Evolutionary conservation across 2,113 vertebrate genomes (phyloP).

Genomic region (Leptodactylus fuscus): DNA sequence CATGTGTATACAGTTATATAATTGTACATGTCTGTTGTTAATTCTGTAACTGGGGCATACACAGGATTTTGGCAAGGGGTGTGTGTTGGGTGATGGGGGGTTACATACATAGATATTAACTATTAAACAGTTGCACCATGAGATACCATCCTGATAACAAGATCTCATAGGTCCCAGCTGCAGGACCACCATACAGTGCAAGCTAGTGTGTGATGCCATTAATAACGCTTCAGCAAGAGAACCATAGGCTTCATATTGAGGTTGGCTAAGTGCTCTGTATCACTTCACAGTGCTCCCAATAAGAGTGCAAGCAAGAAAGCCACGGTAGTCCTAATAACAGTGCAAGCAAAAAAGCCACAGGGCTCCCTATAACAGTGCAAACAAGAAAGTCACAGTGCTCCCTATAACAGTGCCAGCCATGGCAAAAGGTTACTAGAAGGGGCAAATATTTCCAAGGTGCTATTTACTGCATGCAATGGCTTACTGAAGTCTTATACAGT

Average conservation of each 20-base stretch:
- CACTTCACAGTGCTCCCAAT: too few relatives aligned
- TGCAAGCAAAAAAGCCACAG: too few relatives aligned
- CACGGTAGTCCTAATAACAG: too few relatives aligned
- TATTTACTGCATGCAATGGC: neutral
- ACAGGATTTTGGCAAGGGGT: neutral
- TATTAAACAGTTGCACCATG: neutral
- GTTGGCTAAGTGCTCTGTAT: too few relatives aligned
- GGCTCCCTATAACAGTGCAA: too few relatives aligned
- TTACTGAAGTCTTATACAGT: neutral
- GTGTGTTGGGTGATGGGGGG: accelerated
- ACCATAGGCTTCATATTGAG: neutral
- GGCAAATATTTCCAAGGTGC: neutral
- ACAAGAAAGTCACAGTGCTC: too few relatives aligned
- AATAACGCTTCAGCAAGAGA: neutral
- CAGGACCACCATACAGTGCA: neutral
- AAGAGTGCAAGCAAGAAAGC: too few relatives aligned
- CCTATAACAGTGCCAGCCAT: too few relatives aligned
- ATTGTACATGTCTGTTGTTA: neutral
- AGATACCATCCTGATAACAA: neutral
- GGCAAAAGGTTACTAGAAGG: too few relatives aligned
- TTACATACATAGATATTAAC: neutral
- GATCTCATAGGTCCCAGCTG: neutral
- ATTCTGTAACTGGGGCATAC: neutral
- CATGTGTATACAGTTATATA: neutral
- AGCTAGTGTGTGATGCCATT: neutral